phyloP scores from a whole-genome alignment of 2,888 invertebrate genomes.

The Holacanthella duospinosa region DNA sequence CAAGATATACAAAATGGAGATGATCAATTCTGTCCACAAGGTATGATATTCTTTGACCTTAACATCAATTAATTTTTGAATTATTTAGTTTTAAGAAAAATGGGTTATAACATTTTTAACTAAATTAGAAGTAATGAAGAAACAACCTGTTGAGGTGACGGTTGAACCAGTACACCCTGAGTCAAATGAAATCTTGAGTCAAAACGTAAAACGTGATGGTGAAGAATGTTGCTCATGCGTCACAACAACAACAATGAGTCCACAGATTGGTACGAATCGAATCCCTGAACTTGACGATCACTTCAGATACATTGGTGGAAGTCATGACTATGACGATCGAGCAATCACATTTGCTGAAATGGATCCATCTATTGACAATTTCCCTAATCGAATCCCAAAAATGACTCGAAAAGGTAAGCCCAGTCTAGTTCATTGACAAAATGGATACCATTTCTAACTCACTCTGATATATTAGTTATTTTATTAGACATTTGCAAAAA shows the following conservation, averaged over 20 bases:
- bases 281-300: conserved; percentile 2
- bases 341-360: conserved; percentile 6
- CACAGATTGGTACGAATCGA: background rate
- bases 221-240: conserved; percentile 17
- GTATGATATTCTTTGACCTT: conserved; percentile 10
- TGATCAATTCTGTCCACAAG: conserved; percentile 22
- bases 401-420: conserved; percentile 19
- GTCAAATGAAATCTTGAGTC: background rate
- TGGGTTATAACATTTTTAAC: too few species aligned
- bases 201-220: background rate
- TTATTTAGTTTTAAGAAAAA: background rate
- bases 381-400: conserved; percentile 17
- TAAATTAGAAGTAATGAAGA: too few species aligned
- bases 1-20: conserved; percentile 27
- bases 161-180: conserved; percentile 2
- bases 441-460: conserved; percentile 13
- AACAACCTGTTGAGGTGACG: conserved; percentile 8
- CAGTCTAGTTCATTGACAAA: conserved; percentile 17
- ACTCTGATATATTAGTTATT: too few species aligned
- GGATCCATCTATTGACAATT: conserved; percentile 10
- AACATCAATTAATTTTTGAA: background rate
- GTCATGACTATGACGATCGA: background rate
- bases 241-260: conserved; percentile 6
- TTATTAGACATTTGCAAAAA: too few species aligned
- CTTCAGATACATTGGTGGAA: background rate